These are phyloP conservation scores for Channa maculata DNA, from an alignment of 2,113 vertebrate species.

Conservation along the genomic window DNA sequence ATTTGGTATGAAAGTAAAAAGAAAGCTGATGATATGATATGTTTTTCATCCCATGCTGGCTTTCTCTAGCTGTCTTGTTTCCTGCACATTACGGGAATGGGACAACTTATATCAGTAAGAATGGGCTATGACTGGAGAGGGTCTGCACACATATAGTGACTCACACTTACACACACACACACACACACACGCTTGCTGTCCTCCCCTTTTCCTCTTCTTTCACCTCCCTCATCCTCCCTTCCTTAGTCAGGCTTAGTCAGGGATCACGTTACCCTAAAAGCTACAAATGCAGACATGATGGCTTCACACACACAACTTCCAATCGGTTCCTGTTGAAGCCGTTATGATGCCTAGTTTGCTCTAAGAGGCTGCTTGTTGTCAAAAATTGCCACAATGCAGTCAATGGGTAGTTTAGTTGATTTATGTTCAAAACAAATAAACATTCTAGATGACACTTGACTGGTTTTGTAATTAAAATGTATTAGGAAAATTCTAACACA, in stretches of 20 bases:
- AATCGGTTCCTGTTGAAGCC: constrained; percentile 55
- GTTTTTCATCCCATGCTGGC: constrained; percentile 8
- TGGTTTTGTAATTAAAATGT: not conserved
- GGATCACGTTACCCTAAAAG: constrained; percentile 74
- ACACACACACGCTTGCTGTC: constrained; percentile 34
- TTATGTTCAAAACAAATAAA: not conserved
- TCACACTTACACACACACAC: not conserved
- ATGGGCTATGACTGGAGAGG: constrained; percentile 46
- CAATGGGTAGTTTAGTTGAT: constrained; percentile 12
- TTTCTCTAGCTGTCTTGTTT: constrained; percentile 16
- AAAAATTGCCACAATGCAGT: constrained; percentile 29
- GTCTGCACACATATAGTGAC: not conserved
- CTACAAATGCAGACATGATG: constrained; percentile 65
- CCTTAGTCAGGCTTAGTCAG: constrained; percentile 45
- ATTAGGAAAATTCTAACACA: not conserved
- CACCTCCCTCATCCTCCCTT: constrained; percentile 56
- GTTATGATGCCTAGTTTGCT: constrained; percentile 52
- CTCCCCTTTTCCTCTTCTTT: constrained; percentile 59
- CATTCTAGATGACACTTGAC: not conserved
- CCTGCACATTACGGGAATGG: constrained; percentile 19
- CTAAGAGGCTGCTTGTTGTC: constrained; percentile 40
- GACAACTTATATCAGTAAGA: constrained; percentile 37
- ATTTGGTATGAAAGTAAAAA: not conserved
- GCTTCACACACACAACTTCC: constrained; percentile 41
- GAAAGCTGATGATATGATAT: not conserved